phyloP scores from a whole-genome alignment of 2,888 invertebrate genomes.

The Aleiodes alternator region DNA sequence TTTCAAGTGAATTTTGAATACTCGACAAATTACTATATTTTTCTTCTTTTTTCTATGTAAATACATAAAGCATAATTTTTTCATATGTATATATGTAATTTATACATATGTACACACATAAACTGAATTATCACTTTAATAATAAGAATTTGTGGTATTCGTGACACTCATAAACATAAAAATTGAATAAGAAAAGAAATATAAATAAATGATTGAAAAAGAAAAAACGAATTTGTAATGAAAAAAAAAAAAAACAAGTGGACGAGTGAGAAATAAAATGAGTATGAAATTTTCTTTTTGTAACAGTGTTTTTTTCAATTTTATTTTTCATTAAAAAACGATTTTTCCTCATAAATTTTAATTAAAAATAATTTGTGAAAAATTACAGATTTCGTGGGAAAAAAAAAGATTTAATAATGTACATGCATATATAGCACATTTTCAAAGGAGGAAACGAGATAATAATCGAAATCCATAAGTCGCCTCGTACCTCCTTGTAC shows the following conservation, averaged over 20 bases:
- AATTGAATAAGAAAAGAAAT: neutral
- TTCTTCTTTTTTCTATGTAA: neutral
- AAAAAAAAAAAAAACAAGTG: slow-evolving; percentile 7
- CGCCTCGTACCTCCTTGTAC: slow-evolving; percentile 36
- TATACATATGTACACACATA: slow-evolving; percentile 34
- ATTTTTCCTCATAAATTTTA: slow-evolving; percentile 17
- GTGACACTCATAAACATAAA: neutral
- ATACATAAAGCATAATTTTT: slow-evolving; percentile 13
- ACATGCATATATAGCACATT: slow-evolving; percentile 51
- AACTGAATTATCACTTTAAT: neutral
- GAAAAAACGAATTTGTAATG: slow-evolving; percentile 37
- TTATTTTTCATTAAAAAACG: slow-evolving; percentile 14
- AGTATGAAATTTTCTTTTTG: slow-evolving; percentile 45
- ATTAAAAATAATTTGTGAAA: slow-evolving; percentile 19
- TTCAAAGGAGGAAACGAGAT: slow-evolving; percentile 58
- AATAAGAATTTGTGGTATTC: too few species aligned
- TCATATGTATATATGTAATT: slow-evolving; percentile 20
- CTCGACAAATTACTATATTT: neutral
- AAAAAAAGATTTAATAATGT: slow-evolving; percentile 39
- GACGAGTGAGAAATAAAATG: slow-evolving; percentile 28
- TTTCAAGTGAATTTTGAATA: slow-evolving; percentile 2
- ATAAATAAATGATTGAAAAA: slow-evolving; percentile 18
- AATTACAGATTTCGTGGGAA: slow-evolving; percentile 14
- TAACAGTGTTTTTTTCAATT: slow-evolving; percentile 33
- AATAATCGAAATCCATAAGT: slow-evolving; percentile 50